Conservation (phyloP, 1,140 invertebrate species). For the roundworm (Caenorhabditis elegans) region DNA sequence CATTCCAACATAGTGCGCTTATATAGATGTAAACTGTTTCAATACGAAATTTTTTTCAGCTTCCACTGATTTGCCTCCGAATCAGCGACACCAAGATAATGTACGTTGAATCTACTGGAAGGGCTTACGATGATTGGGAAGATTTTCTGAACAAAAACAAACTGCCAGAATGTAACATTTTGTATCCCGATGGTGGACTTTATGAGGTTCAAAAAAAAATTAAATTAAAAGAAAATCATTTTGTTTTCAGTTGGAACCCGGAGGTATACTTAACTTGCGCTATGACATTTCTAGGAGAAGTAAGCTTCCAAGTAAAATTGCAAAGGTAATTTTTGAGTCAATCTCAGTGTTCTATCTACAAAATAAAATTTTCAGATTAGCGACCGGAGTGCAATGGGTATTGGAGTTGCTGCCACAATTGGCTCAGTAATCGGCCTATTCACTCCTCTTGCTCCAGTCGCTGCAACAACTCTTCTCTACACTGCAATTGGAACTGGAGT, state of each 20-base stretch:
- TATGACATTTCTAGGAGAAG: conserved; percentile 13
- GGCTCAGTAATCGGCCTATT: not conserved
- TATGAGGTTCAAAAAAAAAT: not conserved
- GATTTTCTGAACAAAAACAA: conserved; percentile 4
- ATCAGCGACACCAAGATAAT: conserved; percentile 1
- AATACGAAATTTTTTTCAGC: too few relatives aligned
- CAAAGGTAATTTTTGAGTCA: not conserved
- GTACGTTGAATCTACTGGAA: conserved; percentile 10
- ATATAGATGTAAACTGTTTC: too few relatives aligned
- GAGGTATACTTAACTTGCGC: not conserved
- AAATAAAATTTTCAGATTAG: not conserved
- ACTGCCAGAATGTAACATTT: not conserved
- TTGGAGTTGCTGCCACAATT: not conserved
- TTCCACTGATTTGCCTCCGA: conserved; percentile 1
- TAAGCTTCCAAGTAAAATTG: conserved; percentile 1
- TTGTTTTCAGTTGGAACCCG: not conserved
- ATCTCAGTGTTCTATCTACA: not conserved
- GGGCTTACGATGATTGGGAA: not conserved
- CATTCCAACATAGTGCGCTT: not conserved
- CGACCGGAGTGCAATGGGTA: conserved; percentile 3
- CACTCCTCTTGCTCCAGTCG: not conserved
- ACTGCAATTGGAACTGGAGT: not conserved
- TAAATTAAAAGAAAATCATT: too few relatives aligned
- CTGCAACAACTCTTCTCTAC: not conserved
- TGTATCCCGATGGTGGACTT: not conserved